Evolutionary conservation across 1,140 invertebrate genomes (phyloP), one percentile per base, ranked within the genome.

Genomic region (Coenobita brevimanus): DNA sequence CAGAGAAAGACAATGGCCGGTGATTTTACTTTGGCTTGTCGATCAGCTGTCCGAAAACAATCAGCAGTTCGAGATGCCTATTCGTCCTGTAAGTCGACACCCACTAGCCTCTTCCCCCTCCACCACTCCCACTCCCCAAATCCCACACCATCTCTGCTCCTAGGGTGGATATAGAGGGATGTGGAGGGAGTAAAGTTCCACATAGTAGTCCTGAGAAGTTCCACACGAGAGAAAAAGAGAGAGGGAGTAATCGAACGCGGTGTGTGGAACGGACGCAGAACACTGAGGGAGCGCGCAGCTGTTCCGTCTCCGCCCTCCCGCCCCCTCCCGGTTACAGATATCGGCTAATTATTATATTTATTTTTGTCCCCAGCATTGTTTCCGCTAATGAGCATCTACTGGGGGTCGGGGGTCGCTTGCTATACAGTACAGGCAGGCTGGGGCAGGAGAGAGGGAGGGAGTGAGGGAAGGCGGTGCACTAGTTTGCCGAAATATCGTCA

Each of bases 281-380:
- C 17, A 50, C 17, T 21, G 21, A 8, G 27, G 71, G 8, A 6
- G 21, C 0, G 41, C 41, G 30, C 33, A 13, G 30, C 79, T 33
- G 30, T 36, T 13, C n/a, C 21, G 0, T 0, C 33, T 10, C 82
- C 69, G 8, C 43, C 30, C 46, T 27, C 80, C 46, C 76, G 0
- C 15, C 3, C 60, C 82, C 82, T 57, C 82, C 71, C 2, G 43
- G 82, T 85, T 85, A 85, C 71, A 85, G 82, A 85, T 85, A 85
- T 85, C 71, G 82, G 82, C 82, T 85, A 85, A 85, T 85, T 85
- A 85, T 85, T 85, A 85, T 85, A 85, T 85, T 85, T 78, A 85
- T 85, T 85, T 85, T 85, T 75, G 82, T 85, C 67, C 30, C 75
- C 67, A 15, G 38, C 54, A 62, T 85, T 85, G 82, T 85, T 76